Evolutionary conservation across 2,797 vertebrate genomes (phyloP), one percentile per base, ranked within the genome.

Genomic region (Paedocypris micromegethes): DNA sequence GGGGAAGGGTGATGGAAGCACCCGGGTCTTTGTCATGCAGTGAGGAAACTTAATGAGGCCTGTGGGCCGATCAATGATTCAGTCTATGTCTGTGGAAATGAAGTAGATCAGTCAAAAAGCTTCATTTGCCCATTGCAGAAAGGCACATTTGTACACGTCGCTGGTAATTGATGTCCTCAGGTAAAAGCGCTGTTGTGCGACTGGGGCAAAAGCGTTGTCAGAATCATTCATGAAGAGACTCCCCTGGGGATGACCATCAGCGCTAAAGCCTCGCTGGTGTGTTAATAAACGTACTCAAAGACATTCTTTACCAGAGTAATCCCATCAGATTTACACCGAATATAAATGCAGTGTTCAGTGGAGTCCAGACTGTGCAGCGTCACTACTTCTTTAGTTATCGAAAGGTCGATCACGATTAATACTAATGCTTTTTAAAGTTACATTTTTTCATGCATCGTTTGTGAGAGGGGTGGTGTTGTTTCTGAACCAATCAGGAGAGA

Each of bases 61-160:
- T 81, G 79, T 67, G 51, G 77, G 87, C 89, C 85, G 83, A 90
- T 88, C 85, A 85, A 85, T 82, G 82, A 86, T 86, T 79, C 83
- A 78, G 81, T 86, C 79, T 73, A 73, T 80, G 81, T 80, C 72
- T 77, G 72, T 47, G 77, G 80, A 88, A 87, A 88, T 89, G 84
- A 89, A 88, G 79, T 73, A 80, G 78, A 90, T 88, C 87, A 80
- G 82, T 88, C 87, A 88, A 68, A 23, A 63, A 50, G 61, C 79
- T 71, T 47, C 55, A 9, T 61, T 54, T 49, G 62, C 71, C 68
- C 55, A 68, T 54, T 74, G 72, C 48, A 62, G 65, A 45, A 62
- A 68, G 57, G 43, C 51, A 55, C 62, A 71, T 65, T 41, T 47
- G 52, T 64, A 49, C 64, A 75, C 70, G 64, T 52, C 72, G 63